These are phyloP conservation scores for Tuta absoluta DNA, from an alignment of 2,888 invertebrate species.

Conservation along the genomic window DNA sequence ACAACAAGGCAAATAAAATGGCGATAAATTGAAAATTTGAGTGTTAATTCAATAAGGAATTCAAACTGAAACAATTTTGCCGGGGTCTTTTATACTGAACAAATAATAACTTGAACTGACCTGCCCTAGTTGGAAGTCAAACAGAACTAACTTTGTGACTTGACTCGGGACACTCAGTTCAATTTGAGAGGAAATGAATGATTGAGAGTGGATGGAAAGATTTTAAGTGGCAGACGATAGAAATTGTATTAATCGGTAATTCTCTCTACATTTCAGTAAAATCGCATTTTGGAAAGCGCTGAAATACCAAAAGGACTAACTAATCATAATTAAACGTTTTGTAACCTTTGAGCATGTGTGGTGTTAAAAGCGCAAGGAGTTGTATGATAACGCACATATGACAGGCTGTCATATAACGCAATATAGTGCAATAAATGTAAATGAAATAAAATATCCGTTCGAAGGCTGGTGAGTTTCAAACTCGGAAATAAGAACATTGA, in stretches of 20 bases:
- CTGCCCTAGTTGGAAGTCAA: constrained; percentile 9
- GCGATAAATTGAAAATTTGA: not conserved
- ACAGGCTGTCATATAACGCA: too few species aligned
- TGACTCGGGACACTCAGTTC: not conserved
- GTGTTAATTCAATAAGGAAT: not conserved
- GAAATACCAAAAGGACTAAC: too few species aligned
- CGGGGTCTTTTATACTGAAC: constrained; percentile 2
- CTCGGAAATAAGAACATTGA: too few species aligned
- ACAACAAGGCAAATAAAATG: not conserved
- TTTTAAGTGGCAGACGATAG: not conserved
- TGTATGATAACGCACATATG: too few species aligned
- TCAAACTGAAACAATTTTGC: constrained; percentile 9
- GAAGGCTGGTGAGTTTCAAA: too few species aligned
- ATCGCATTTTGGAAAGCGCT: too few species aligned
- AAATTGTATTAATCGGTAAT: not conserved
- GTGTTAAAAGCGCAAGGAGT: too few species aligned
- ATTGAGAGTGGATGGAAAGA: not conserved
- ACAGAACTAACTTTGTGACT: constrained; percentile 37
- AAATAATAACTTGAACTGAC: constrained; percentile 12
- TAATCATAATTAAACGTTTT: too few species aligned
- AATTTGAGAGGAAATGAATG: not conserved
- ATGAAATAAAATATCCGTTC: too few species aligned
- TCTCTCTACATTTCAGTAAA: too few species aligned
- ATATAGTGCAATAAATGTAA: too few species aligned
- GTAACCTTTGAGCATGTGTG: too few species aligned